Evolutionary conservation across 1,140 invertebrate species (phyloP), one percentile per base, ranked within the genome.

Genomic region (Cydia strobilella): DNA sequence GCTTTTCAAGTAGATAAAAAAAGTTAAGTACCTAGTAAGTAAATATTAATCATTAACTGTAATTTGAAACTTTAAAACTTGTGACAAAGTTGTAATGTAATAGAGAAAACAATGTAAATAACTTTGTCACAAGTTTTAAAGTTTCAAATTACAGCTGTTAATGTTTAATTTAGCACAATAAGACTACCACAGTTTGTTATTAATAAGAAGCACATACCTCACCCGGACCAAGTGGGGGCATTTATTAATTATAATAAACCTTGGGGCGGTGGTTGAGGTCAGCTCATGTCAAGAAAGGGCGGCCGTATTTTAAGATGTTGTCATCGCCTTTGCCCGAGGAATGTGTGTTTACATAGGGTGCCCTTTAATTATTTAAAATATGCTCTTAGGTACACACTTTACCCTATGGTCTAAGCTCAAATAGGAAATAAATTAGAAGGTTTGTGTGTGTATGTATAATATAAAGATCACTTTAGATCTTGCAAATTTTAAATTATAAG

Each of bases 281-380:
- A 85, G 84, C 82, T 84, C 82, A 82, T 86, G 85, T 66, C 59
- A 90, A 90, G 88, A 89, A 90, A 91, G 90, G 90, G 87, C 78
- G 79, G 84, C 89, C 79, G 88, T 90, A 90, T 90, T 90, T 90
- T 92, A 92, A 91, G 89, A 92, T 82, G 88, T 88, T 86, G 83
- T 75, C 88, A 85, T 88, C 90, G 89, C 88, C 87, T 90, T 86
- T 86, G 77, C 77, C 65, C 75, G 74, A 86, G 86, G 88, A 89
- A 89, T 90, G 88, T 83, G 82, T 84, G 82, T 81, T 84, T 80
- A 76, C 79, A 79, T 80, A 80, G 80, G 77, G 81, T 77, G 74
- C 62, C 66, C 80, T 78, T 83, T 82, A 69, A 83, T 85, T 84
- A 90, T 91, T 91, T 90, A 89, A 87, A 81, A 83, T 83, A 81